Conservation (phyloP, 2,888 invertebrate species). For the Cataglyphis altisquamis region DNA sequence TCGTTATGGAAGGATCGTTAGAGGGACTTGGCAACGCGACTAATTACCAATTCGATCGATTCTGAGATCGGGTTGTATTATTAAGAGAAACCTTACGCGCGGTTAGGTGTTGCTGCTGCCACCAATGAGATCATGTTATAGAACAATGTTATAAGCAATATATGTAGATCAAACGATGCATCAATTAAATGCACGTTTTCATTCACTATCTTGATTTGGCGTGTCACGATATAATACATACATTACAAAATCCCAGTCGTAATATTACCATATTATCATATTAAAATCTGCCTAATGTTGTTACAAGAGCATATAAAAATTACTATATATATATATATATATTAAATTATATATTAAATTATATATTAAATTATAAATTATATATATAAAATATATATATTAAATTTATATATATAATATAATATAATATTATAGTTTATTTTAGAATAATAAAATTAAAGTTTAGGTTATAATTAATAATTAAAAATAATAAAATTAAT, state of each 20-base stretch:
- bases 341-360: too few relatives aligned
- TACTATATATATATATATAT: background rate
- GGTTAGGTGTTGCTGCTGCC: slow-evolving; percentile 8
- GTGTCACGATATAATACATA: background rate
- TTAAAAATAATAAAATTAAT: background rate
- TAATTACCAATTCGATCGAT: slow-evolving; percentile 72
- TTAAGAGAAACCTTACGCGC: slow-evolving; percentile 47
- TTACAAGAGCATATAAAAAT: background rate
- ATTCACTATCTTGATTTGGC: background rate
- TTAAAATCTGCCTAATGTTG: background rate
- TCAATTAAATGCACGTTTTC: slow-evolving; percentile 17
- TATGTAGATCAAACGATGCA: background rate
- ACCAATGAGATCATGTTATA: background rate
- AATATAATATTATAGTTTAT: background rate
- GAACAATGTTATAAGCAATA: background rate
- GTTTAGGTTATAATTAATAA: background rate
- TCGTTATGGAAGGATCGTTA: slow-evolving; percentile 60
- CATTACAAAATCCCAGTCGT: background rate
- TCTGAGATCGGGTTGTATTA: slow-evolving; percentile 50
- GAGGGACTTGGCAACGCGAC: slow-evolving; percentile 67
- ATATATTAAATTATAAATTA: too few relatives aligned
- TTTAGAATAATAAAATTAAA: background rate
- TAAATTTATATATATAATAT: background rate
- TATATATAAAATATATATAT: too few relatives aligned
- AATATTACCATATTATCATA: background rate